These are phyloP conservation scores for Drosophila testacea DNA, from an alignment of 2,888 invertebrate species.

Conservation along the genomic window DNA sequence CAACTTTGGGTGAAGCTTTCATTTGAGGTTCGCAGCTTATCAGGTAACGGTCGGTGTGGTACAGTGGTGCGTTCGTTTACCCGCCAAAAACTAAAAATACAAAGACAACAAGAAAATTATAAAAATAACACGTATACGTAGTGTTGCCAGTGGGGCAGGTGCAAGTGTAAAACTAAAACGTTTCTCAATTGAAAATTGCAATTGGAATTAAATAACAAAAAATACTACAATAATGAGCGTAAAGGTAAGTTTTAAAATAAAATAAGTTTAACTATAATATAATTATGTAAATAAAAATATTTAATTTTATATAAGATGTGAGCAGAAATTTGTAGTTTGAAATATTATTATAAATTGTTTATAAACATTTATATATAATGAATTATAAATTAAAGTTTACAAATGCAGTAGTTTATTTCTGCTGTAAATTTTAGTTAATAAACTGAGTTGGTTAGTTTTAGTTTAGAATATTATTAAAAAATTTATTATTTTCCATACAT, in stretches of 20 bases:
- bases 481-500: too few relatives aligned
- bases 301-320: background rate
- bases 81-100: conserved; percentile 43
- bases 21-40: conserved; percentile 76
- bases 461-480: too few relatives aligned
- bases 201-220: conserved; percentile 4
- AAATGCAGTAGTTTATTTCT: too few relatives aligned
- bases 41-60: conserved; percentile 59
- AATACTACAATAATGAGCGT: conserved; percentile 42
- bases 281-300: background rate
- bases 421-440: too few relatives aligned
- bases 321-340: too few relatives aligned
- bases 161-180: conserved; percentile 18
- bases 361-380: too few relatives aligned
- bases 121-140: conserved; percentile 62
- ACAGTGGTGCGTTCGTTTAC: conserved; percentile 29
- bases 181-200: background rate
- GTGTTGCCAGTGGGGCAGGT: conserved; percentile 57
- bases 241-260: conserved; percentile 57
- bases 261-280: background rate
- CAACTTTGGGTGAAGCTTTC: conserved; percentile 70
- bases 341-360: too few relatives aligned
- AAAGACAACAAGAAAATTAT: background rate
- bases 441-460: too few relatives aligned
- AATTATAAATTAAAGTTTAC: too few relatives aligned